Base-by-base conservation (phyloP, 2,113 vertebrate genomes). In the Pollachius pollachius region DNA sequence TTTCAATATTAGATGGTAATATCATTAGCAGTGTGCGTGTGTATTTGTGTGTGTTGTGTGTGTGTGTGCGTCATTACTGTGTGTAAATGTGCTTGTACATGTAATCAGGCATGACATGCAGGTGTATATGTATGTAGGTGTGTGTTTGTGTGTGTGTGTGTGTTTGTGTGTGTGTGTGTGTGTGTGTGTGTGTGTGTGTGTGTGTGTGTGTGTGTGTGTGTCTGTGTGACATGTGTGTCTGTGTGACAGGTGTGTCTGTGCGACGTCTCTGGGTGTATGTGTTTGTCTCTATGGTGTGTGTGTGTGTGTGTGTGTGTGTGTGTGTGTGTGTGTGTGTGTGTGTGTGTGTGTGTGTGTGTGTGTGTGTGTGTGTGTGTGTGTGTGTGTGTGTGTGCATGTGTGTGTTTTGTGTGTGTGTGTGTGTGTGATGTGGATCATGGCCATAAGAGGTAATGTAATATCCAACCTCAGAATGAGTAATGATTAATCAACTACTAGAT, bases 11-110 rank as follows among this genome's bases (percentile, higher is more conserved):
- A 65, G 34, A 73, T 80, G 77, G 67, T 77, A 60, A 19, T 60
- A 12, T 60, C 58, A 18, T 8, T 65, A 73, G 78, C 71, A 71
- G 73, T 80, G 70, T 70, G 60, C 72, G 21, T 64, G 23, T 65
- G 60, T 80, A 65, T 62, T 75, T 63, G 68, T 17, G 41, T 25
- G 37, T 5, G 11, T 1, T 21, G 66, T 19, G 12, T 54, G 5
- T 6, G 37, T 19, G 54, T 54, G 30, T 67, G 61, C 54, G 69
- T 57, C 16, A 48, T 5, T 37, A 3, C 7, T 62, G 60, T 27
- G 59, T 25, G 3, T 23, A 21, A 19, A 21, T 27, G 60, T 62
- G 60, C 18, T n/a, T 27, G 60, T 25, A n/a, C 4, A n/a, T 62
- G 60, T 62, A 18, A 18, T 5, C 1, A 18, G 62, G 75, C 77